A percentile compares a stretch with the other conserved stretches of the same genome.
Conservation (phyloP, 2,113 vertebrate species). For the Rhea americana region DNA sequence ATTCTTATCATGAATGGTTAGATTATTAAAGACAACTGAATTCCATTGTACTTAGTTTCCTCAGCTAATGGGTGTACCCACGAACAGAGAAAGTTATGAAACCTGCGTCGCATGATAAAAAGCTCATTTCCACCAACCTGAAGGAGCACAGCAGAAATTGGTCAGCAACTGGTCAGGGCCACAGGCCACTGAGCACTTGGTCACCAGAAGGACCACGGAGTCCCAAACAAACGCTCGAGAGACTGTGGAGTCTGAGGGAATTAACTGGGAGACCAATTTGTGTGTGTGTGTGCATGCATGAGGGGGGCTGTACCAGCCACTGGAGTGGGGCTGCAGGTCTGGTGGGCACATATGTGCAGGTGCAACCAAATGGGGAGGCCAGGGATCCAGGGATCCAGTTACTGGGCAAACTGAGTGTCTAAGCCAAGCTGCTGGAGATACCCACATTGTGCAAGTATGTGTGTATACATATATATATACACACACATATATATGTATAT, state of each 20-base stretch:
- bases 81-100: not conserved
- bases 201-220: not conserved
- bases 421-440: not conserved
- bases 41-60: not conserved
- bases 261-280: not conserved
- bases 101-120: not conserved
- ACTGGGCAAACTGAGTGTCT: fast-evolving
- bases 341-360: fast-evolving
- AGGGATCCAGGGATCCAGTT: not conserved
- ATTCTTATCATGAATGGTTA: not conserved
- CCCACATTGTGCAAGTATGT: too few relatives aligned
- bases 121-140: not conserved
- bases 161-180: not conserved
- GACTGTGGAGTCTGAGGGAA: fast-evolving
- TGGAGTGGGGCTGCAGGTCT: not conserved
- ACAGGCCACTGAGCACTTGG: not conserved
- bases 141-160: not conserved
- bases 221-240: not conserved
- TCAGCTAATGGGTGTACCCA: not conserved
- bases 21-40: not conserved
- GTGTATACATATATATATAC: too few relatives aligned
- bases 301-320: not conserved
- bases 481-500: too few relatives aligned
- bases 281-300: too few relatives aligned
- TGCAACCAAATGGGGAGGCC: not conserved